Base-by-base conservation (phyloP, 2,888 invertebrate genomes). In the Drosophila pseudotakahashii region DNA sequence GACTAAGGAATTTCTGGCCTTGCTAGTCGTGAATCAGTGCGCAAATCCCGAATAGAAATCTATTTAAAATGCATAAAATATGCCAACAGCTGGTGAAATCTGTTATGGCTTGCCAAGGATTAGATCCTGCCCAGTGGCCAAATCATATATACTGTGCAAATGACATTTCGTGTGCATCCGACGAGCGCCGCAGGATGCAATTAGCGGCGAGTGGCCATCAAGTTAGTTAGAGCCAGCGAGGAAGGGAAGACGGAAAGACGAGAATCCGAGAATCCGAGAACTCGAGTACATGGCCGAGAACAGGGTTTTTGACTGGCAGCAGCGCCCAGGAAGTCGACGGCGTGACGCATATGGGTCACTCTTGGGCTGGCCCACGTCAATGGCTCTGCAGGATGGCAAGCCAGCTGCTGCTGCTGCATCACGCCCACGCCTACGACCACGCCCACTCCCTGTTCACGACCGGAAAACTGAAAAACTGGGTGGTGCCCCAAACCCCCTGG, bases 171-270 rank as follows among this genome's bases (percentile, higher is more conserved):
- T 16, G 45, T 67, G 67, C 67, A 68, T 41, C 48, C 37, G 54
- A 69, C 45, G 26, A 66, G 26, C 66, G 54, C 63, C 55, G 41
- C 71, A 63, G 68, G 66, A 74, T 62, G 63, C 78, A 82, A 83
- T 80, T 81, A 80, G 69, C 53, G 54, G 68, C 67, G 67, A 81
- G 69, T 64, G 81, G 51, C 60, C 72, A 41, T 81, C 67, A 53
- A 70, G 42, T 47, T 37, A 48, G 16, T 3, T 11, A 7, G 11
- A 53, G 44, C 61, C 39, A 54, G 30, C 47, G 26, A 39, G 13
- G 41, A 7, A 9, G 34, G 41, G n/a, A 45, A 44, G 39, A 14
- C 39, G 34, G 30, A 11, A 45, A 44, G 39, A 14, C 53, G 39
- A 16, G 55, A 11, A 32, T 7, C 3, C 4, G 19, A 11, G 32